Evolutionary conservation across 2,888 invertebrate genomes (phyloP), one percentile per base, ranked within the genome.

Genomic region (Trilocha varians): DNA sequence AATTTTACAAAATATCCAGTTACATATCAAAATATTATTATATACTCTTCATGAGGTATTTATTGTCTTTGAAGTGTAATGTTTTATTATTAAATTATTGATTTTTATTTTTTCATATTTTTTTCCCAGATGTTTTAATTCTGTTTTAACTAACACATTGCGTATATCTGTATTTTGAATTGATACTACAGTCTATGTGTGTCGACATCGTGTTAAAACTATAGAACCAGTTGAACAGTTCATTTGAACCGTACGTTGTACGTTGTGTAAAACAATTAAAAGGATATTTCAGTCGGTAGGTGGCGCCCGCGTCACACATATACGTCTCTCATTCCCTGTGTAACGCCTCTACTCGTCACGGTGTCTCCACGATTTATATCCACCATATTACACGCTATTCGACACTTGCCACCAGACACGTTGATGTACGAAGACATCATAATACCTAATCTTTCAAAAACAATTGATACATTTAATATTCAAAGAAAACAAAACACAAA

Each of bases 331-430:
- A 78, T 80, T 80, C 74, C 65, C 59, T 57, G 69, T 66, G 73
- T 76, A 75, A 79, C 69, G 73, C 68, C 67, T 67, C 54, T 59
- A 61, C 75, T 75, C 79, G 80, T 82, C 80, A 80, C 76, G 55
- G 70, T 68, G 72, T 69, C 77, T 66, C 59, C 64, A 68, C 78
- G 80, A 84, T 83, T 84, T 84, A 84, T 82, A 74, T 65, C 64
- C 69, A 60, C 74, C 67, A 72, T 83, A 85, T 83, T 83, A 83
- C 84, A 82, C 65, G 78, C 76, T 68, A 83, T 84, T 85, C 83
- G 82, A 85, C 84, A 83, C 76, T 73, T 68, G 69, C 75, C 68
- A 68, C 66, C 59, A 53, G 40, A 42, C 49, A 48, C 59, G 13
- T 40, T 37, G 40, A 45, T 18, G 15, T 32, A 38, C 42, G 38